These are phyloP conservation scores for Tokudaia tokunoshimensis DNA, from an alignment of 2,797 vertebrate species.

Conservation along the genomic window DNA sequence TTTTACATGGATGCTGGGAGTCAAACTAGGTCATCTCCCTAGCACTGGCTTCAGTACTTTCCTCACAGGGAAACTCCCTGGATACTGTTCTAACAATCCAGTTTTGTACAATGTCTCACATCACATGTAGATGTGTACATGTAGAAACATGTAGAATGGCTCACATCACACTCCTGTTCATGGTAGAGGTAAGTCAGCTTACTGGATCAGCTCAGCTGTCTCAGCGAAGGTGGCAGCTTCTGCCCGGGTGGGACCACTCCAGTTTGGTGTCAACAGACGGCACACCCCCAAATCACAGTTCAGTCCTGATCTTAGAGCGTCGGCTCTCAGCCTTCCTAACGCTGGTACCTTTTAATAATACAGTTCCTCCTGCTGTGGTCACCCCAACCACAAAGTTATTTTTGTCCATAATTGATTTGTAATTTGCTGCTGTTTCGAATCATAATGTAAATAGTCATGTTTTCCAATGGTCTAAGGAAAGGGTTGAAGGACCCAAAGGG, in stretches of 20 bases:
- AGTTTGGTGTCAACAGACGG: not conserved
- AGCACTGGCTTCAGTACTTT: constrained; percentile 6
- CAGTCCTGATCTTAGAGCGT: not conserved
- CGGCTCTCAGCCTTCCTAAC: not conserved
- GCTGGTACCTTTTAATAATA: not conserved
- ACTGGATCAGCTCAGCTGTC: not conserved
- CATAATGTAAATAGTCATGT: not conserved
- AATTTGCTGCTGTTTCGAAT: not conserved
- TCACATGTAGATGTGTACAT: too few relatives aligned
- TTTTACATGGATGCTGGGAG: not conserved
- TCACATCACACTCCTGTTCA: not conserved
- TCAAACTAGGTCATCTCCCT: not conserved
- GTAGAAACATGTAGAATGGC: not conserved
- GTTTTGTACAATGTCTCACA: not conserved
- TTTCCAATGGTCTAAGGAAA: not conserved
- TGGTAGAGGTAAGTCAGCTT: not conserved
- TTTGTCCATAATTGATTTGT: not conserved
- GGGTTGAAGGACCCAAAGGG: not conserved
- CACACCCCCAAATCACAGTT: not conserved
- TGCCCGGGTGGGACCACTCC: not conserved
- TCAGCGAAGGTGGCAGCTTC: not conserved
- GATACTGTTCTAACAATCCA: constrained; percentile 1
- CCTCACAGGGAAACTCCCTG: not conserved
- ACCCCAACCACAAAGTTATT: too few relatives aligned
- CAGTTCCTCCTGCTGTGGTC: not conserved